Conservation (phyloP, 2,888 invertebrate genomes). For the Ganaspis brasiliensis region DNA sequence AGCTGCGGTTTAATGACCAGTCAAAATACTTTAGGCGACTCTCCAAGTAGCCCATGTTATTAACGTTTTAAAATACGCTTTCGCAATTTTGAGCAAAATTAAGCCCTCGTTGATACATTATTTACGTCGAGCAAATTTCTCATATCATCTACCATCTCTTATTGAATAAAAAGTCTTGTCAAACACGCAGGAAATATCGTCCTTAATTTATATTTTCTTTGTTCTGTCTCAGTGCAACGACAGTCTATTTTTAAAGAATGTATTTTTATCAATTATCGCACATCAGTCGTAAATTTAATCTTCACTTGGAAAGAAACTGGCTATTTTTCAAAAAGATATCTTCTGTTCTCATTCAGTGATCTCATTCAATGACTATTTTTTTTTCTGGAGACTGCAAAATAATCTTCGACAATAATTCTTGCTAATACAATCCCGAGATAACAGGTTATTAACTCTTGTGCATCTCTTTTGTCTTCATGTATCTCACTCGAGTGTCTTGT, state of each 20-base stretch:
- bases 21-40: neutral
- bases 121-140: constrained; percentile 2
- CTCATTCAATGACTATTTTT: constrained; percentile 47
- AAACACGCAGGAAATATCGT: no score
- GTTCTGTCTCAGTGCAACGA: neutral
- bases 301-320: neutral
- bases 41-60: constrained; percentile 4
- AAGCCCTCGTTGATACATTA: neutral
- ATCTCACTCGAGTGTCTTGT: constrained; percentile 1
- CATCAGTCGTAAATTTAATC: neutral
- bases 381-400: constrained; percentile 34
- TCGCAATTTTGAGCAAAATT: neutral
- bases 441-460: constrained; percentile 76
- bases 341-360: constrained; percentile 34
- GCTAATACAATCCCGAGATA: constrained; percentile 63
- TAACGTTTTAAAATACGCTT: neutral
- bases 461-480: constrained; percentile 74
- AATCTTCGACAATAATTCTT: constrained; percentile 24
- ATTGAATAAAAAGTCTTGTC: no score
- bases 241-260: constrained; percentile 43
- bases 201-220: neutral
- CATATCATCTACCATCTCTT: no score
- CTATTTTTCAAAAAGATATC: neutral
- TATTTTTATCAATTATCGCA: constrained; percentile 32
- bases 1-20: constrained; percentile 10